Evolutionary conservation across 1,140 invertebrate genomes (phyloP), one percentile per base, ranked within the genome.

Genomic region (Drosophila quadrilineata): DNA sequence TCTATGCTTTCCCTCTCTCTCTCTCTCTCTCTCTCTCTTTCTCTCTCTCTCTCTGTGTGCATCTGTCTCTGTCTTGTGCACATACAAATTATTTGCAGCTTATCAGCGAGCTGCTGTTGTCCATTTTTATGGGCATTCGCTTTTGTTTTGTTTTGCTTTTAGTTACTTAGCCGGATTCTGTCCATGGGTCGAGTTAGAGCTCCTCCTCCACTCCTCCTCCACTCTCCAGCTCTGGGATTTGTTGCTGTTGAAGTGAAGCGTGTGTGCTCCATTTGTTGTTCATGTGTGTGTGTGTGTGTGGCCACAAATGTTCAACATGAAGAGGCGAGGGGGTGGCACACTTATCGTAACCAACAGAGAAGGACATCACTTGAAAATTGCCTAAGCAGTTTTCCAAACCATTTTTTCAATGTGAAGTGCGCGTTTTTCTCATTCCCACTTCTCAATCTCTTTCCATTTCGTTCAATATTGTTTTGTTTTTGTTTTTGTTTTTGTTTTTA

Each of bases 301-400:
- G 64, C 74, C 74, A 62, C 74, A 76, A 77, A 72, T 60, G 35
- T 26, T 60, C 43, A 6, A 65, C 22, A 62, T 10, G 24, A 16
- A 33, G n/a, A 12, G 17, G 40, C n/a, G 38, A 31, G 6, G 10
- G 36, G 21, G 38, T 38, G 12, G 29, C n/a, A 57, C 50, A 72
- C 76, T 84, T 84, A 77, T 72, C 72, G 74, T 36, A 53, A 33
- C 22, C 54, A 45, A 38, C 45, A 56, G 19, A 50, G 58, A 71
- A 82, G 77, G 70, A 85, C 77, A 85, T 85, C 79, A 85, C 74
- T 84, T 84, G 79, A 84, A 84, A 85, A 85, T 84, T 85, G 79
- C 79, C 79, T 84, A 85, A 82, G 72, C 80, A 82, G 76, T 84
- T 82, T 84, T 40, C 59, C 41, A 41, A 65, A 49, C 28, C 54